phyloP scores from a whole-genome alignment of 2,888 invertebrate species.

The Thecocarcelia acutangulata region DNA sequence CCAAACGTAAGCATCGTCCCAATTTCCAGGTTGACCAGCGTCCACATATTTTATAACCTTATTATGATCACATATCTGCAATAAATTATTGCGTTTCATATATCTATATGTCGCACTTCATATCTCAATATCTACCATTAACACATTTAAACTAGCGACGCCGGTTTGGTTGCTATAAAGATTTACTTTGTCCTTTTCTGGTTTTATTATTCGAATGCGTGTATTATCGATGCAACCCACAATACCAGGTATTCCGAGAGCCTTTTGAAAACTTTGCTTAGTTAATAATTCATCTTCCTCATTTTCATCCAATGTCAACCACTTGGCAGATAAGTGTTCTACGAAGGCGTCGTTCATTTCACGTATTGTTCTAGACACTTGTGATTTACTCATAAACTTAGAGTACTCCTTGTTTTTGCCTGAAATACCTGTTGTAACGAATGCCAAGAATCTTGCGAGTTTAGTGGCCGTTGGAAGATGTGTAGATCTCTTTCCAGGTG shows the following conservation, averaged over 20 bases:
- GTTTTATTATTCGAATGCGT: conserved; percentile 42
- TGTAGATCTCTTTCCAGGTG: conserved; percentile 25
- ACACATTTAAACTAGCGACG: conserved; percentile 46
- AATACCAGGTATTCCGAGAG: conserved; percentile 39
- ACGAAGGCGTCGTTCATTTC: conserved; percentile 33
- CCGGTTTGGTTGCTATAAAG: conserved; percentile 43
- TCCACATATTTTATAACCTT: conserved; percentile 50
- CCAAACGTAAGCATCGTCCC: conserved; percentile 18
- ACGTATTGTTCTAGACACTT: conserved; percentile 30
- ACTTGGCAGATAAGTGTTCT: conserved; percentile 13
- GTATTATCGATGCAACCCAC: conserved; percentile 51
- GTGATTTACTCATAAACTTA: conserved; percentile 5
- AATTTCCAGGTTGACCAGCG: conserved; percentile 28
- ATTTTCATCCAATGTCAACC: conserved; percentile 11
- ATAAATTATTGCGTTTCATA: not conserved
- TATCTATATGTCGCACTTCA: not conserved
- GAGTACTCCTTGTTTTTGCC: not conserved
- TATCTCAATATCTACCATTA: conserved; percentile 29
- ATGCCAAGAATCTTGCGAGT: conserved; percentile 31
- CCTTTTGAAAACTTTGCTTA: conserved; percentile 39
- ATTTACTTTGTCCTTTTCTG: conserved; percentile 10
- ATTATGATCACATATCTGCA: conserved; percentile 43
- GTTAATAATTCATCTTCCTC: conserved; percentile 1
- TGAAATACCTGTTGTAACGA: conserved; percentile 27
- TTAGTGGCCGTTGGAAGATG: conserved; percentile 36